Evolutionary conservation across 2,888 invertebrate species (phyloP).

Genomic region (Lamellibrachia satsuma): DNA sequence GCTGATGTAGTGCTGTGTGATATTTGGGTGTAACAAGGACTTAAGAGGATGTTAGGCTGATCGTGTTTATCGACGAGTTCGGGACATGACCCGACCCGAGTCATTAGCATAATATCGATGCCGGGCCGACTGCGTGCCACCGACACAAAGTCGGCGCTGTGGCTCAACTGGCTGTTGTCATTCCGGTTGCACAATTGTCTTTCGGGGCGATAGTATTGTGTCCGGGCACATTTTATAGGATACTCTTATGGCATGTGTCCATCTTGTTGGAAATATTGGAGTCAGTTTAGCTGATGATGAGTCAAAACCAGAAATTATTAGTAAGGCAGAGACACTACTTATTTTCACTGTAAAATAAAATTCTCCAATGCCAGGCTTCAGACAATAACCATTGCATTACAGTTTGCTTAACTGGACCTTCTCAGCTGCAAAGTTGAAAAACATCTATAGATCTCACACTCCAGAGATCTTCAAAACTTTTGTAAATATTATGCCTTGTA

Average conservation of each 20-base stretch:
- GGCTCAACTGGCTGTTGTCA: neutral
- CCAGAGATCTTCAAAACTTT: too few relatives aligned
- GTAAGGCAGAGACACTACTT: too few relatives aligned
- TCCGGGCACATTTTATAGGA: neutral
- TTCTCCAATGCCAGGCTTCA: too few relatives aligned
- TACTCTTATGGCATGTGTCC: neutral
- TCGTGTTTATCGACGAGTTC: neutral
- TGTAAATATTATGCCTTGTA: neutral
- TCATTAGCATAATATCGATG: conserved; percentile 17
- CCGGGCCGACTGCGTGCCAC: neutral
- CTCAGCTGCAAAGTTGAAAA: too few relatives aligned
- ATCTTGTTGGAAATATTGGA: neutral
- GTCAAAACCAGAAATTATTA: neutral
- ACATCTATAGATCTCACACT: too few relatives aligned
- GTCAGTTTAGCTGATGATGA: neutral
- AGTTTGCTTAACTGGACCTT: too few relatives aligned
- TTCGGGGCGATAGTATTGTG: neutral
- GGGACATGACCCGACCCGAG: conserved; percentile 17
- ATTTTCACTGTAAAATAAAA: neutral
- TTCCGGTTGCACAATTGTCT: neutral
- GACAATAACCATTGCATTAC: too few relatives aligned
- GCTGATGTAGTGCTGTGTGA: neutral
- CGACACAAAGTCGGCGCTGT: neutral
- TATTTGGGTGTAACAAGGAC: neutral
- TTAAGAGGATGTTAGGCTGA: neutral